A percentile compares a stretch with the other conserved stretches of the same genome.
Evolutionary conservation across 1,140 invertebrate species (phyloP).

Genomic region (Idris sp.): DNA sequence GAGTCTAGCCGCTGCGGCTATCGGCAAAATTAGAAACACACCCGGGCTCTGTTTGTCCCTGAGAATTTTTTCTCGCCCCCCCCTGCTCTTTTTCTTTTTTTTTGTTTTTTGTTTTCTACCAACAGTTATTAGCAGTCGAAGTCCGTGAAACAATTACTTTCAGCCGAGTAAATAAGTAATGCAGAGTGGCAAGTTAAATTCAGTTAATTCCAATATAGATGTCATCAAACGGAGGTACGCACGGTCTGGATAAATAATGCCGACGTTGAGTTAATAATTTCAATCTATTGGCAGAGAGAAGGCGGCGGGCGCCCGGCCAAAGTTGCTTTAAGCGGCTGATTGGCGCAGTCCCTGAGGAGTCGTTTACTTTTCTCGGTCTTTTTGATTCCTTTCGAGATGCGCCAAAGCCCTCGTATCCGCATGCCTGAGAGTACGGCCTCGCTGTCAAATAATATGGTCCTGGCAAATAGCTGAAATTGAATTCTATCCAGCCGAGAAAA

Average conservation of each 20-base stretch:
- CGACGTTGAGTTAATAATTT: conserved; percentile 51
- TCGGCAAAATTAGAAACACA: conserved; percentile 40
- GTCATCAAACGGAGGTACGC: conserved; percentile 13
- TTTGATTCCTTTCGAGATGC: conserved; percentile 57
- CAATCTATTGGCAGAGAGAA: conserved; percentile 31
- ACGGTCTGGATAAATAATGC: conserved; percentile 37
- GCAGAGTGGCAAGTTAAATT: conserved; percentile 3
- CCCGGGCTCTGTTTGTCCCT: conserved; percentile 5
- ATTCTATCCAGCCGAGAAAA: conserved; percentile 64
- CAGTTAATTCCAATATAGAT: conserved; percentile 20
- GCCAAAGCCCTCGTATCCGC: conserved; percentile 39
- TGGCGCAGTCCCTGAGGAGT: conserved; percentile 71
- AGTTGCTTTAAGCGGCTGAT: conserved; percentile 69
- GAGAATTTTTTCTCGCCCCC: too few species aligned
- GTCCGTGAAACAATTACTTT: background rate
- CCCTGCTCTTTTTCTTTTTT: conserved; percentile 11
- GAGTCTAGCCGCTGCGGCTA: conserved; percentile 20
- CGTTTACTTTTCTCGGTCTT: conserved; percentile 67
- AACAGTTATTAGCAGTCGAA: too few species aligned
- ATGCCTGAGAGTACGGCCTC: conserved; percentile 27
- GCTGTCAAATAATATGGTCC: conserved; percentile 36
- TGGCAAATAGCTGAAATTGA: conserved; percentile 65
- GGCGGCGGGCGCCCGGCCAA: conserved; percentile 56
- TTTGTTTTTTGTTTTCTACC: background rate
- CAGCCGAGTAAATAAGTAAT: conserved; percentile 25